Base-by-base conservation (phyloP, 2,888 invertebrate species). In the Acronicta alni region DNA sequence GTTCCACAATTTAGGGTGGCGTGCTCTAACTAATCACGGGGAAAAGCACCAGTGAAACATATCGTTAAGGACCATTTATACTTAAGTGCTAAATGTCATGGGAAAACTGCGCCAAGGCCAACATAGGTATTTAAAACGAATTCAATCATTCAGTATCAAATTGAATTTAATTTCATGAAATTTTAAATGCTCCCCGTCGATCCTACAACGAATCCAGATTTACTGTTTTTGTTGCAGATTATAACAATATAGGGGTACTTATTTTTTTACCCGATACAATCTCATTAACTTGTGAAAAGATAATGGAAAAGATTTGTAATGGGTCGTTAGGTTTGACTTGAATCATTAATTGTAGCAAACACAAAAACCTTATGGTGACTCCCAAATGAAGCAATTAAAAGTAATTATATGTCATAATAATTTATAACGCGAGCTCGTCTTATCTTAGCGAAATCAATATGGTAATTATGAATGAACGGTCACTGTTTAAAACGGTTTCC, bases 401-500 rank as follows among this genome's bases (percentile, higher is more conserved):
- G 38, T 76, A 71, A 77, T 75, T 79, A 71, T 56, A 76, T 65
- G 67, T 67, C 76, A 70, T 74, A 80, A 79, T 78, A 80, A 79
- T 78, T 81, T 82, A 67, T 47, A 65, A 48, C 54, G 14, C 37
- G 68, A 59, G 67, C 72, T 73, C 69, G 65, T 77, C 72, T 87
- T 90, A 88, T 91, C 88, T 77, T 61, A 72, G 80, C 79, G 77
- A 85, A 87, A 91, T 91, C 91, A 87, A 88, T 91, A 91, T 90
- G 85, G 75, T 88, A 90, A 89, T 91, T 72, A 56, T 77, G 61
- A 81, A 76, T 72, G 80, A 77, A 89, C 89, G 85, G 89, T 82
- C 84, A 81, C 66, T 70, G 62, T 70, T 82, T 79, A 82, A 82
- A 82, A 77, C 61, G 51, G 59, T 63, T 56, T 72, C 74, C 64